Evolutionary conservation across 2,113 vertebrate species (phyloP), one percentile per base, ranked within the genome.

Genomic region (Chelonoidis abingdonii): DNA sequence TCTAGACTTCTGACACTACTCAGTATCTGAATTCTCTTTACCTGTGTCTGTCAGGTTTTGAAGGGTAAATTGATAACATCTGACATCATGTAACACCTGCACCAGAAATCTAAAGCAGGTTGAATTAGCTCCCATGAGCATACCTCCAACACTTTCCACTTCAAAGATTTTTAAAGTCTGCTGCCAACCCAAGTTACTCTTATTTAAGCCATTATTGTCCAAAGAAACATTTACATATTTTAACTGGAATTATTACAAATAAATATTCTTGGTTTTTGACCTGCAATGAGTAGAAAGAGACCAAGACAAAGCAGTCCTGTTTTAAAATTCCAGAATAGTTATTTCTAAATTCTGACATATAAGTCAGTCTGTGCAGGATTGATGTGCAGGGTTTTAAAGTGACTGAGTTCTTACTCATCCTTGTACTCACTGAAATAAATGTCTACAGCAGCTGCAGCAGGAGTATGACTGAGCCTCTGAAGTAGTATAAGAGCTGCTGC

Each of bases 1-100:
- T 0, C 3, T 78, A 4, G 29, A 47, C 13, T 57, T 0, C 7
- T 82, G 56, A 72, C 65, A 72, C n/a, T 22, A 38, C 65, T 72
- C 65, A 5, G 0, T 14, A 86, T 76, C 24, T 84, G 35, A 31
- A 19, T 5, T 3, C 82, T 76, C 41, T 82, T 72, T 35, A 6
- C 21, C 21, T 85, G 49, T 88, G 38, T 35, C 65, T 85, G 41
- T 35, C 25, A 72, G 10, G 47, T 91, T 53, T 12, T 47, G 24
- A 41, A 72, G 65, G 19, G n/a, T 38, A 72, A 72, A 72, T 9
- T 38, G 65, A 38, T n/a, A 72, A 38, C 65, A 72, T 21, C n/a
- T 72, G 65, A 22, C n/a, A n/a, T 72, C 65, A 72, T 19, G 38
- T 38, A n/a, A 22, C 65, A 72, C 65, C 38, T 12, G 12, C 38